A percentile compares a stretch with the other conserved stretches of the same genome.
Conservation (phyloP, 2,888 invertebrate genomes). For the Acanthosepion esculentum region DNA sequence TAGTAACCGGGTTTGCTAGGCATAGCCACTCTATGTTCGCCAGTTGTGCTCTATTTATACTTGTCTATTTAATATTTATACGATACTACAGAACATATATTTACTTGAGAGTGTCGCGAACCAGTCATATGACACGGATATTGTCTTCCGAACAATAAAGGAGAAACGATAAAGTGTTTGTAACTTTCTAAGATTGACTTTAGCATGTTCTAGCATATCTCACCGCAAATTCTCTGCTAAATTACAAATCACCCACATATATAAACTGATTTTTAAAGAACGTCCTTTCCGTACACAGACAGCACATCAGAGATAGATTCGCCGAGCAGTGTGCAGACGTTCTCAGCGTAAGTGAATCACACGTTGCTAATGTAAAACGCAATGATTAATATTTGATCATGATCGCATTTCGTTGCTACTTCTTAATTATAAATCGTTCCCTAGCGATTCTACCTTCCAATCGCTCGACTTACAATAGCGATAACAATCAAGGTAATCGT, state of each 20-base stretch:
- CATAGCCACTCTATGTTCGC: too few species aligned
- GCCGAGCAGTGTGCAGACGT: not conserved
- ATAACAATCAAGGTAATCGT: conserved; percentile 21
- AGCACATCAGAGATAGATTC: not conserved
- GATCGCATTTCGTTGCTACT: not conserved
- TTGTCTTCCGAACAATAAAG: too few species aligned
- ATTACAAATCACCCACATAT: not conserved
- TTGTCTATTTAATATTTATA: too few species aligned
- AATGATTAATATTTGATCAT: not conserved
- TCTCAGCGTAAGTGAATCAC: not conserved
- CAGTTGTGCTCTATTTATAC: too few species aligned
- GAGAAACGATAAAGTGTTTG: too few species aligned
- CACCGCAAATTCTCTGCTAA: not conserved
- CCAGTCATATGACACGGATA: too few species aligned
- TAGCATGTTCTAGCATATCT: too few species aligned
- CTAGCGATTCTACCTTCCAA: not conserved
- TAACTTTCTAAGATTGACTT: too few species aligned
- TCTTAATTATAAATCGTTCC: conserved; percentile 10
- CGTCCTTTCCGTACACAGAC: not conserved
- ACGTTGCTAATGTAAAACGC: not conserved
- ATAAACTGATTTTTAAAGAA: not conserved
- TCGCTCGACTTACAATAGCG: not conserved
- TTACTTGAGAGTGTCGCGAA: too few species aligned
- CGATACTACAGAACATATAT: too few species aligned
- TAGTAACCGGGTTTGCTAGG: too few species aligned